phyloP scores from a whole-genome alignment of 2,113 vertebrate genomes.

The Eidolon helvum region DNA sequence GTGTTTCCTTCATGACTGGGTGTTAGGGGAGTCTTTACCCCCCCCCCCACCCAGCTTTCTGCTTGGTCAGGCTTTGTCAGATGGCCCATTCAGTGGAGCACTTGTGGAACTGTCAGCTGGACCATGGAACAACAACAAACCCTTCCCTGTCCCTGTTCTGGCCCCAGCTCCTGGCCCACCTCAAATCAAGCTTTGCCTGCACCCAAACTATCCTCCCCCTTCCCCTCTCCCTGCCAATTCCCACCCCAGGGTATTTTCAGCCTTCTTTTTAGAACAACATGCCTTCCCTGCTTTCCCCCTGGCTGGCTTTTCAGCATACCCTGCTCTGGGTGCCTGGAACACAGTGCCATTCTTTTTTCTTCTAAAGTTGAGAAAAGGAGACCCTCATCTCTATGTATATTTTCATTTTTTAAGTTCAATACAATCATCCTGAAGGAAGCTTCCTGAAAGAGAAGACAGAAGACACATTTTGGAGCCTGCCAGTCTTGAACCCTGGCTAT shows the following conservation, averaged over 20 bases:
- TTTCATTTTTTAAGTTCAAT: neutral
- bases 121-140: neutral
- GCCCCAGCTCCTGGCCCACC: neutral
- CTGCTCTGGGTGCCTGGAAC: neutral
- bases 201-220: fast-evolving
- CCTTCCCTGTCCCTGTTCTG: neutral
- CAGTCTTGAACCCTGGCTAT: neutral
- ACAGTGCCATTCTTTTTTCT: neutral
- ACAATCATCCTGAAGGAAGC: neutral
- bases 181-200: neutral
- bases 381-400: neutral
- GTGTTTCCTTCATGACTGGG: neutral
- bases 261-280: neutral
- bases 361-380: neutral
- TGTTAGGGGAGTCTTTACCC: neutral
- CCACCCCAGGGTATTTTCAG: neutral
- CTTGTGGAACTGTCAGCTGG: neutral
- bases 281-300: neutral
- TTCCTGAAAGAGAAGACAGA: neutral
- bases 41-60: neutral
- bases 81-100: neutral
- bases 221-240: fast-evolving
- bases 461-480: neutral
- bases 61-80: neutral
- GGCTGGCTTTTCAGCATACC: neutral